These are phyloP conservation scores for Heteropelma amictum DNA, from an alignment of 2,888 invertebrate genomes.

Conservation along the genomic window DNA sequence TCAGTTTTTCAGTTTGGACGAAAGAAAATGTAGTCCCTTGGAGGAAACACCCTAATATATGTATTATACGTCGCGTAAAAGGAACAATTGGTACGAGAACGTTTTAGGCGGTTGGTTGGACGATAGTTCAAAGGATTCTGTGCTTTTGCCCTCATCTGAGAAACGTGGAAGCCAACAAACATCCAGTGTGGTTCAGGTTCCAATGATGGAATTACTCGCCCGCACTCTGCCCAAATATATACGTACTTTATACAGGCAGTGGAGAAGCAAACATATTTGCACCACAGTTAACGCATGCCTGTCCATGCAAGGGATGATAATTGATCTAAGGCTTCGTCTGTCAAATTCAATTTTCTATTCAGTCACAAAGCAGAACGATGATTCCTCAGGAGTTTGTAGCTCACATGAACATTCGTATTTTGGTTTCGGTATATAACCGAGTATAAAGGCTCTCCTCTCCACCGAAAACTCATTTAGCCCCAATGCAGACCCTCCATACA, in stretches of 20 bases:
- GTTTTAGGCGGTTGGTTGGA: slow-evolving; percentile 56
- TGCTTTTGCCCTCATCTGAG: slow-evolving; percentile 12
- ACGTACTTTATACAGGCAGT: background rate
- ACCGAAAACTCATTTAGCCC: background rate
- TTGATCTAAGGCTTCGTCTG: slow-evolving; percentile 60
- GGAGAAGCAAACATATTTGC: slow-evolving; percentile 21
- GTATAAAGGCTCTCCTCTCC: background rate
- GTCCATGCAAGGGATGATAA: slow-evolving; percentile 57
- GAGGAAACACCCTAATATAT: no score
- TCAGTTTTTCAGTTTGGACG: no score
- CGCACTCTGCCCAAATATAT: background rate
- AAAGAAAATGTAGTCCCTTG: no score
- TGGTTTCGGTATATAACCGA: background rate
- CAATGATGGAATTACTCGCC: slow-evolving; percentile 29
- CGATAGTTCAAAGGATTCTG: slow-evolving; percentile 64
- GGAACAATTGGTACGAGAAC: slow-evolving; percentile 54
- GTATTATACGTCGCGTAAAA: background rate
- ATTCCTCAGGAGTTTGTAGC: slow-evolving; percentile 37
- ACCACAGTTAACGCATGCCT: slow-evolving; percentile 36
- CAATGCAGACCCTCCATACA: no score
- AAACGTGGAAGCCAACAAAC: slow-evolving; percentile 14
- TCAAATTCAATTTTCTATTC: slow-evolving; percentile 63
- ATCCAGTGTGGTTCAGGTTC: background rate
- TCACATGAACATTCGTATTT: background rate
- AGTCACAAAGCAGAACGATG: slow-evolving; percentile 58